Base-by-base conservation (phyloP, 2,888 invertebrate species). In the Drosophila ustulata region DNA sequence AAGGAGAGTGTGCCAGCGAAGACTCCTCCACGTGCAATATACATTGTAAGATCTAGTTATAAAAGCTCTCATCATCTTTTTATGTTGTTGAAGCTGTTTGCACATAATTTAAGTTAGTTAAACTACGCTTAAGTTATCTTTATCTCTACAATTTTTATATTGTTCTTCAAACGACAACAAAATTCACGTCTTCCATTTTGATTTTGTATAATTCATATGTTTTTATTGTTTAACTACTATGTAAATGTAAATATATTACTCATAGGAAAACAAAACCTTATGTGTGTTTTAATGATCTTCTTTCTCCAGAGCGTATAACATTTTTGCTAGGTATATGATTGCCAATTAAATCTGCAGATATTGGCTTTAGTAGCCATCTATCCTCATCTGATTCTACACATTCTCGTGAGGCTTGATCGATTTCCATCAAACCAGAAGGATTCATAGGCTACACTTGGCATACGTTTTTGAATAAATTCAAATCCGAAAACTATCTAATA, bases 11-110 rank as follows among this genome's bases (percentile, higher is more conserved):
- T 52, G 37, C 25, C 28, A 9, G 41, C 52, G 34, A 59, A 45
- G 58, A 51, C 23, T n/a, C 30, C 45, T 37, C 4, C 11, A 28
- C 49, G 70, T 70, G 70, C 70, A 69, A 69, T 69, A 66, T 43
- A 30, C n/a, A 8, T 39, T 43, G 26, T 47, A 64, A 37, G 26
- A 13, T 56, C 57, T 64, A 66, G 41, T 25, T 47, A 26, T 37
- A 47, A 52, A 7, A 3, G 18, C 39, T 41, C 18, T 7, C 13
- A 41, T 13, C 25, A 18, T 18, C 18, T 30, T 43, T 43, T 18
- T 37, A 28, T 9, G 18, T 43, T 32, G 4, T 46, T 18, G 0
- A 45, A 25, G n/a, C 11, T 45, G 25, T 30, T 55, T 32, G 23
- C n/a, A 13, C 7, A 13, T 4, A 13, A 28, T 52, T 39, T 9